Evolutionary conservation across 2,113 vertebrate species (phyloP).

Genomic region (Nannospalax galili): DNA sequence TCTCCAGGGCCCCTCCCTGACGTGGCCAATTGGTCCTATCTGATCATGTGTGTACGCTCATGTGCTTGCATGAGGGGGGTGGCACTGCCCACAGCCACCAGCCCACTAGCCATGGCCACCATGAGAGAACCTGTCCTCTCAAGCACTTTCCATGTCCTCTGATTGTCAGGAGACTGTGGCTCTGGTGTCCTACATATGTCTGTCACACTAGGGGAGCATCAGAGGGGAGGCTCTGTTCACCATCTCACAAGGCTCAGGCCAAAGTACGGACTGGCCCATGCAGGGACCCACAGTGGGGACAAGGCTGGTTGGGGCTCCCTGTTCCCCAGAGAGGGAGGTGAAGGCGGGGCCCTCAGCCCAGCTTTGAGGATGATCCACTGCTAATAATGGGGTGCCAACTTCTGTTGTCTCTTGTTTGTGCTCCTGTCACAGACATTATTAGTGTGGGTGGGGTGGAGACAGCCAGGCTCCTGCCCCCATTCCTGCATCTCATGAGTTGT

Average conservation of each 20-base stretch:
- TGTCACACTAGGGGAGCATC: background rate
- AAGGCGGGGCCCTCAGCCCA: background rate
- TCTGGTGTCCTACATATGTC: background rate
- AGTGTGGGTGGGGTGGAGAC: background rate
- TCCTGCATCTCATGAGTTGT: background rate
- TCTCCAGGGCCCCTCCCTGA: background rate
- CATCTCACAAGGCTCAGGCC: background rate
- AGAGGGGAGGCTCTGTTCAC: background rate
- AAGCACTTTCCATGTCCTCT: too few species aligned
- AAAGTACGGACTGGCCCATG: background rate
- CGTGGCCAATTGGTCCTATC: too few species aligned
- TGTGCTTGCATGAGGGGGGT: background rate
- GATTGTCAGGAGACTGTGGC: too few species aligned
- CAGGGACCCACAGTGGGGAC: background rate
- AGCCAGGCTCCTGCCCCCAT: background rate
- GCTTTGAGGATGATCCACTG: background rate
- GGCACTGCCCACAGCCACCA: background rate
- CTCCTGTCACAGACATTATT: constrained; percentile 37
- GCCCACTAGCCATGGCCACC: background rate
- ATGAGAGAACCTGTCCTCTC: background rate
- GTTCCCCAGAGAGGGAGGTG: background rate
- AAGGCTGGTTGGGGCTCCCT: background rate
- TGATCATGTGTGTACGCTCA: too few species aligned
- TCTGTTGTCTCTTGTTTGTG: constrained; percentile 43
- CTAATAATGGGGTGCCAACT: constrained; percentile 65